Evolutionary conservation across 30 jellyfish, hydroid and myxozoan species (phyloP), one percentile per base, ranked within the genome.

Genomic region (Hydractinia symbiolongicarpus): DNA sequence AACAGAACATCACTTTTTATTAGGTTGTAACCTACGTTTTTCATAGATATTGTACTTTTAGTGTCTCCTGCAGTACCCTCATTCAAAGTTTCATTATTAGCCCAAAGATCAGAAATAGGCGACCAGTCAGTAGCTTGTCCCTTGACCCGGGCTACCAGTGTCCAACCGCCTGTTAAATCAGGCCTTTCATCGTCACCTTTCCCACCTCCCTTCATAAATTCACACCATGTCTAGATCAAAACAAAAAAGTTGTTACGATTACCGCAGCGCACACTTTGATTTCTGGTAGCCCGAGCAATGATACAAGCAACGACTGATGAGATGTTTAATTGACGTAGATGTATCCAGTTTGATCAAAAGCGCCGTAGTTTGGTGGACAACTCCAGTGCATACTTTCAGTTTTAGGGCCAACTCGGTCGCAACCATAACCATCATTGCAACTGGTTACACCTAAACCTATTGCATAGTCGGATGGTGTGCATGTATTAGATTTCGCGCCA

Each of bases 101-200:
- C 91, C 98, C 98, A 93, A 83, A 83, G 83, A 54, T 93, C 94
- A 55, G 98, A 93, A 53, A 93, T 75, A 55, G 98, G 98, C 44
- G 98, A 93, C 98, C 98, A 93, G 73, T 93, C 98, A 15, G 96
- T 93, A 53, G 81, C 95, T 81, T 83, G 95, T 30, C 98, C 98
- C 74, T 93, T 88, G 73, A 88, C 90, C 76, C 98, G 96, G 95
- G 98, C 98, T 84, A 93, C 96, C 84, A 93, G 98, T 83, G 98
- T 93, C 98, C 98, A 93, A 76, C 98, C 98, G 79, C 98, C 98
- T 74, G 95, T 90, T 50, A 84, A 84, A 17, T 88, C 88, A 66
- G 96, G 95, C 66, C 95, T 81, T 53, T 81, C 84, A 71, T 85
- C 97, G 44, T 84, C 95, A 66, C 95, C 97, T 53, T 87, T 56